Evolutionary conservation across 2,888 invertebrate genomes (phyloP).

Genomic region (Andrena trimmerana): DNA sequence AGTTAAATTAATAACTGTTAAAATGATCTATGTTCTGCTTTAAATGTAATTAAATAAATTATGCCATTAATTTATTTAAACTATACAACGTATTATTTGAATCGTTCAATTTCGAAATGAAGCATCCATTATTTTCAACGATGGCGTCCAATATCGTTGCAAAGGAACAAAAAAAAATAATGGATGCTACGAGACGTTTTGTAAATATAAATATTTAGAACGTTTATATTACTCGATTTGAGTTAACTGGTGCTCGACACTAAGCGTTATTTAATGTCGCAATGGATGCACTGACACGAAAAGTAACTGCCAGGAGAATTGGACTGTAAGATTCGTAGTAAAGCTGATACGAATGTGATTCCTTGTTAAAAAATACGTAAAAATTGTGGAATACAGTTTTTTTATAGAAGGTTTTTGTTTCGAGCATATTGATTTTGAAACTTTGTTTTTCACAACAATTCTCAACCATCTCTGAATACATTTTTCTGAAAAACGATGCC

Average conservation of each 20-base stretch:
- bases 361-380: too few species aligned
- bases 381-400: too few species aligned
- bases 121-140: slow-evolving; percentile 37
- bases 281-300: slow-evolving; percentile 16
- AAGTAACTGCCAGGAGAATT: not conserved
- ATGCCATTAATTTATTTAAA: slow-evolving; percentile 69
- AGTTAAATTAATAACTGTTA: slow-evolving; percentile 22
- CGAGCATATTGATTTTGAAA: too few species aligned
- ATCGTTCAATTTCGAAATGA: slow-evolving; percentile 24
- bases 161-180: slow-evolving; percentile 1
- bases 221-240: not conserved
- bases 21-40: slow-evolving; percentile 27
- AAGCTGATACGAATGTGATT: too few species aligned
- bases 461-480: too few species aligned
- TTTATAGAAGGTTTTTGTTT: too few species aligned
- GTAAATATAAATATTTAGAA: slow-evolving; percentile 54
- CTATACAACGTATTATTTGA: slow-evolving; percentile 26
- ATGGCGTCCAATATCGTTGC: slow-evolving; percentile 9
- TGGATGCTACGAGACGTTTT: slow-evolving; percentile 48
- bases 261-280: slow-evolving; percentile 29
- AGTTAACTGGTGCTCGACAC: slow-evolving; percentile 18
- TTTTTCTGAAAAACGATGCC: too few species aligned
- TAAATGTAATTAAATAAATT: slow-evolving; percentile 54
- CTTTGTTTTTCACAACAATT: too few species aligned
- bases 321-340: not conserved